Percentiles rank a stretch among this genome's conserved stretches.
phyloP scores from a whole-genome alignment of 2,888 invertebrate genomes.

The Tuberolachnus salignus region DNA sequence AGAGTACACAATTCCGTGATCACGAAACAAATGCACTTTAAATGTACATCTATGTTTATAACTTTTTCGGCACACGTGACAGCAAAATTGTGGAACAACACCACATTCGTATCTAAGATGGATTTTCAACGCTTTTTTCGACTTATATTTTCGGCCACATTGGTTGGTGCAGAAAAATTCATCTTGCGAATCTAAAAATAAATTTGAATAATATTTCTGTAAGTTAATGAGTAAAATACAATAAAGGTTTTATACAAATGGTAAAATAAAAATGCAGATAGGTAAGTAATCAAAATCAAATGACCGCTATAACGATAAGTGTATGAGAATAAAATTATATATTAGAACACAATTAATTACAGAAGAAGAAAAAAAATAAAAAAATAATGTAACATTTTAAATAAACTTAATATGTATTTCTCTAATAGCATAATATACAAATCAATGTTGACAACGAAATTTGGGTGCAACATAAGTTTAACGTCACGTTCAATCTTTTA shows the following conservation, averaged over 20 bases:
- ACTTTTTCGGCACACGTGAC: conserved; percentile 61
- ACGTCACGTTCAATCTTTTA: conserved; percentile 62
- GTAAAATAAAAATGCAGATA: too few species aligned
- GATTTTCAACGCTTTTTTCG: conserved; percentile 57
- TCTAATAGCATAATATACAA: too few species aligned
- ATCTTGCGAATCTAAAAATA: conserved; percentile 39
- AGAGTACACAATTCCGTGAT: conserved; percentile 43
- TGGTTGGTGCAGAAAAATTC: conserved; percentile 54
- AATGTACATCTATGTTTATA: conserved; percentile 61
- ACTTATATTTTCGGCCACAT: conserved; percentile 59
- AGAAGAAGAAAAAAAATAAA: too few species aligned
- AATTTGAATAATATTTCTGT: conserved; percentile 21
- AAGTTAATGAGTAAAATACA: background rate
- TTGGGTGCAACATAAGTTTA: conserved; percentile 76
- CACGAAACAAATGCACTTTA: conserved; percentile 57
- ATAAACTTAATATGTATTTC: too few species aligned
- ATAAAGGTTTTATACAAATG: too few species aligned
- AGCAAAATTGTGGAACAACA: conserved; percentile 61
- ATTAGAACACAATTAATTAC: too few species aligned
- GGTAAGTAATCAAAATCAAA: too few species aligned
- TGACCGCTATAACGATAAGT: too few species aligned
- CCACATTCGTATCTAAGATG: conserved; percentile 61
- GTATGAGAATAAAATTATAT: too few species aligned
- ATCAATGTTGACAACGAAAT: conserved; percentile 78
- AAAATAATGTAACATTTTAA: too few species aligned